Percentiles rank a stretch among this genome's conserved stretches.
phyloP scores from a whole-genome alignment of 2,113 vertebrate genomes.

The Anoplopoma fimbria region DNA sequence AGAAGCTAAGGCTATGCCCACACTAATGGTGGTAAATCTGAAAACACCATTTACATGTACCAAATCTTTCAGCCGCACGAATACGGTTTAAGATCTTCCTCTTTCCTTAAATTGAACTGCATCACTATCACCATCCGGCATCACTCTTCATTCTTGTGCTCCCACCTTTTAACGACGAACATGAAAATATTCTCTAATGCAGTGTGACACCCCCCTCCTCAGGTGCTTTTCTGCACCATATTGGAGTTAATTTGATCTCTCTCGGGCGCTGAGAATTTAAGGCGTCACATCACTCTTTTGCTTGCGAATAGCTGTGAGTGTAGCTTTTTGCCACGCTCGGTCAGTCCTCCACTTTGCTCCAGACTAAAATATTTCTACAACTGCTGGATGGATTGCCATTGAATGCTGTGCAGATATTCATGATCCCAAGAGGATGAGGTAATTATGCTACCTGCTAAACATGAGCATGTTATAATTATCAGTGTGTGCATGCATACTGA shows the following conservation, averaged over 20 bases:
- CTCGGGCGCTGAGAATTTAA: slow-evolving; percentile 27
- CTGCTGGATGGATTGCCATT: neutral
- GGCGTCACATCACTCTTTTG: slow-evolving; percentile 19
- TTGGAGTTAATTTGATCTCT: slow-evolving; percentile 27
- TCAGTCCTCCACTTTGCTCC: neutral
- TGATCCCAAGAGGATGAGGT: neutral
- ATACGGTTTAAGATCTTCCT: neutral
- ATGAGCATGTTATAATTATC: too few relatives aligned
- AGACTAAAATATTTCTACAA: slow-evolving; percentile 3
- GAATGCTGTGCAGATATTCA: neutral
- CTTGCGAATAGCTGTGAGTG: slow-evolving; percentile 27
- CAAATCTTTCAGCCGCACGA: neutral
- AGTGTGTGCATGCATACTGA: too few relatives aligned
- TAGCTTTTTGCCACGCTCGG: slow-evolving; percentile 3
- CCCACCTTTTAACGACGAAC: neutral
- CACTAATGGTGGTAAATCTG: slow-evolving; percentile 30
- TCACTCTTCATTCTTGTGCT: neutral
- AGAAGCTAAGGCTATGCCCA: slow-evolving; percentile 25
- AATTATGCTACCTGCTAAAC: too few relatives aligned
- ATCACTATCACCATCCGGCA: slow-evolving; percentile 6
- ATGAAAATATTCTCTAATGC: slow-evolving; percentile 11
- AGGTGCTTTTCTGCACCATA: slow-evolving; percentile 23
- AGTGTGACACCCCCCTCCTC: slow-evolving; percentile 23
- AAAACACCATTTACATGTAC: slow-evolving; percentile 11
- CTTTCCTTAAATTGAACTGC: neutral